Percentiles rank a stretch among this genome's conserved stretches.
phyloP scores from a whole-genome alignment of 1,140 invertebrate species.

The Homarus americanus region DNA sequence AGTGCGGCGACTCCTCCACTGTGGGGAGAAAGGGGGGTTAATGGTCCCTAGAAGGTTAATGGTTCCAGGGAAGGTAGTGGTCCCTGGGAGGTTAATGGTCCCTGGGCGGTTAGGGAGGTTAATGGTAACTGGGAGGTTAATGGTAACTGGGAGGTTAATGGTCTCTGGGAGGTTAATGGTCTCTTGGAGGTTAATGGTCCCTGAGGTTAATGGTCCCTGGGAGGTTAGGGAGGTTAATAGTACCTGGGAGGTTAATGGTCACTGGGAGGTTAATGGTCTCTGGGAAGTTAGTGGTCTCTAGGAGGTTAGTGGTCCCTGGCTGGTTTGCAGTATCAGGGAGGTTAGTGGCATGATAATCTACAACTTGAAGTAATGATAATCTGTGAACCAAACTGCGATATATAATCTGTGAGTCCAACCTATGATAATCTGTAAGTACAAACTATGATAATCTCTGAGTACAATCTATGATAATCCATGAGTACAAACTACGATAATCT shows the following conservation, averaged over 20 bases:
- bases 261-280: neutral
- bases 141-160: neutral
- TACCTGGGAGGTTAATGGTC: neutral
- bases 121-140: neutral
- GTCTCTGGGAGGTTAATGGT: neutral
- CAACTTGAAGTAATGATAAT: no score
- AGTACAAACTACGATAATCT: no score
- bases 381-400: no score
- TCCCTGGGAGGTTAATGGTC: no score
- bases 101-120: neutral
- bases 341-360: no score
- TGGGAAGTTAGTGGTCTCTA: neutral
- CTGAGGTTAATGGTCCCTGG: neutral
- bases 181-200: neutral
- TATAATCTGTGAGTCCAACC: no score
- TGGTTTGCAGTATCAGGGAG: neutral
- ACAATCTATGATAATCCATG: no score
- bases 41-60: neutral
- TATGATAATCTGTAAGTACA: no score
- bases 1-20: conserved; percentile 24
- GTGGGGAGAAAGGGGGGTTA: neutral
- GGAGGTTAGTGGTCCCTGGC: neutral
- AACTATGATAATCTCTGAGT: no score
- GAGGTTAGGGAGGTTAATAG: neutral
- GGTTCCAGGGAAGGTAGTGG: neutral